Evolutionary conservation across 2,113 vertebrate genomes (phyloP).

Genomic region (Eulemur macaco): DNA sequence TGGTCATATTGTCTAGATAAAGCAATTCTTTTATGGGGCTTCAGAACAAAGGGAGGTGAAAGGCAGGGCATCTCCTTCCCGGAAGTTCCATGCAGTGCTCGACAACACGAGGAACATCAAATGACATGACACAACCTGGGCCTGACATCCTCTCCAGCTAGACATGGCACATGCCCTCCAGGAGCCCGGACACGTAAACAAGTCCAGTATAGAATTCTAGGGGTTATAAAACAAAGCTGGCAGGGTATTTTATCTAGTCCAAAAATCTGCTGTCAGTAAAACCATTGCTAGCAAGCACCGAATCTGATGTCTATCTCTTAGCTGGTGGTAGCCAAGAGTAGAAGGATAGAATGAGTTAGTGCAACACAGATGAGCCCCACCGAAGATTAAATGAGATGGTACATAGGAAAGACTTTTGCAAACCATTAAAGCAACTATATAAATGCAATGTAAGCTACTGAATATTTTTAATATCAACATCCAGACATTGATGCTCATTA

Average conservation of each 20-base stretch:
- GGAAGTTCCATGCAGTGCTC: background rate
- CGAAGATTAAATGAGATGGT: background rate
- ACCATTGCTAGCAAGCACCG: background rate
- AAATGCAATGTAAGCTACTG: background rate
- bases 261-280: background rate
- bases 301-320: background rate
- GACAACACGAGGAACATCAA: background rate
- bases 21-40: background rate
- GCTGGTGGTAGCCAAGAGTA: background rate
- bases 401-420: background rate
- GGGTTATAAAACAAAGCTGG: background rate
- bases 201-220: background rate
- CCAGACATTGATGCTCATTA: background rate
- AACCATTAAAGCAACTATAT: background rate
- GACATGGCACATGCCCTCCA: background rate
- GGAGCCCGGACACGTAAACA: background rate
- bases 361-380: background rate
- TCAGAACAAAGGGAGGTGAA: background rate
- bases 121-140: too few relatives aligned
- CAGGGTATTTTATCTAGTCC: background rate
- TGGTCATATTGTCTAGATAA: background rate
- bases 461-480: background rate
- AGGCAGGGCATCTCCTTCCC: background rate
- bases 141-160: background rate
- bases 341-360: background rate